Evolutionary conservation across 2,797 vertebrate species (phyloP), one percentile per base, ranked within the genome.

Genomic region (Schizopygopsis malacanthus): DNA sequence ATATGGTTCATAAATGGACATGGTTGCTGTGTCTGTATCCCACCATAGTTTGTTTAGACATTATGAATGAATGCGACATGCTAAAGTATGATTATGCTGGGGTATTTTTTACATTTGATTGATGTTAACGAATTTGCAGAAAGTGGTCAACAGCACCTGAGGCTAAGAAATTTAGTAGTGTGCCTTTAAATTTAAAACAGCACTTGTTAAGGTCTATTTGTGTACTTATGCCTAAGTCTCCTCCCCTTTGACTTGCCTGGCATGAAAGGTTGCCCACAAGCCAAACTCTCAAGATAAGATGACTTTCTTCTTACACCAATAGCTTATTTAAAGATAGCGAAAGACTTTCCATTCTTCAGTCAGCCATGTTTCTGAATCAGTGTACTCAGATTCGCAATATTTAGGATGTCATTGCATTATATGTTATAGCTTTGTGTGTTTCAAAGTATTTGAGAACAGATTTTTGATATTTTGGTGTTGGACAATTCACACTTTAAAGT

Each of bases 181-280:
- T 25, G 13, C 10, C 18, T 76, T 59, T 72, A 28, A 28, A 28
- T 28, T 28, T 28, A 28, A 28, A 28, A 22, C 54, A 47, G 69
- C 52, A 73, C 52, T 61, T 83, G 47, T 45, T 10, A 61, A 73
- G 50, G 50, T 50, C 28, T 71, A 87, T 92, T 92, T 91, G 92
- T 92, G 91, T 92, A 91, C 92, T 91, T 87, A 61, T 88, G 90
- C 89, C 90, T 89, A 89, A 89, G 79, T 88, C 88, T 59, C 82
- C 52, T 39, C 77, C 85, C 84, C 77, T 73, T 75, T 77, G 72
- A 77, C 61, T 77, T 84, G 63, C 61, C 52, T 77, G 61, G 45
- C 37, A 77, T 84, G 61, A 77, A 78, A 69, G 73, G 61, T 69
- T 56, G 82, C 82, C 37, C 20, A 20, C 28, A 67, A 84, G 59